Percentiles rank a stretch among this genome's conserved stretches.
phyloP scores from a whole-genome alignment of 2,888 invertebrate species.

The Lasioglossum oenotherae region DNA sequence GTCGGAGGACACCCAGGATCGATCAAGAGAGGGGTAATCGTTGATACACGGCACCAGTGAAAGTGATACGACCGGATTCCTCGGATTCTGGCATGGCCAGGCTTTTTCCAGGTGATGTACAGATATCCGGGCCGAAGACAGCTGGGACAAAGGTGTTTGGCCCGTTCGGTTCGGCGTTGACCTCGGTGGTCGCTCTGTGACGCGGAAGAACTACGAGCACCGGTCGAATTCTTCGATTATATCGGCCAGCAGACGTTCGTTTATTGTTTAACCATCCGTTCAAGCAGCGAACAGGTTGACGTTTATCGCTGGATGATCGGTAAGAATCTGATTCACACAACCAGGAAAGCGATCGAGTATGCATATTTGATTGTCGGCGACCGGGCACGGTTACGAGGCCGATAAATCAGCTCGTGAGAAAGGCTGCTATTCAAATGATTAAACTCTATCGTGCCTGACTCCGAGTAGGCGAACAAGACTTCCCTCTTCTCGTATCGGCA shows the following conservation, averaged over 20 bases:
- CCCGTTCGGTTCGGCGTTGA: background rate
- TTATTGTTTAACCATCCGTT: background rate
- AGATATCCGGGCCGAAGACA: background rate
- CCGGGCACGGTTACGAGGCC: background rate
- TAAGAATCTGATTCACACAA: background rate
- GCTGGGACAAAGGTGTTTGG: background rate
- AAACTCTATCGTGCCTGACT: background rate
- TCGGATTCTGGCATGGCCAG: background rate
- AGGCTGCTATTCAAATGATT: background rate
- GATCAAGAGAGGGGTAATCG: background rate
- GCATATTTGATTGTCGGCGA: background rate
- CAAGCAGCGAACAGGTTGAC: background rate
- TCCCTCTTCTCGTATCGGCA: background rate
- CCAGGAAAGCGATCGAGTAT: background rate
- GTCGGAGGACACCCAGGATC: background rate
- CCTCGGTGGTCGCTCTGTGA: background rate
- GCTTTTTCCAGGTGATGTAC: background rate
- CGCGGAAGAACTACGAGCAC: background rate
- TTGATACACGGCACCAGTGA: constrained; percentile 13
- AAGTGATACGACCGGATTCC: constrained; percentile 35
- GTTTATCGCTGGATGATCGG: background rate
- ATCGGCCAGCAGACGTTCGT: background rate
- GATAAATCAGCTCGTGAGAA: background rate
- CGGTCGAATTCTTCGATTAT: background rate
- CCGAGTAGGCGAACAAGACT: background rate